Evolutionary conservation across 92 coral and sea anemone species (phyloP).

Genomic region (Desmophyllum pertusum): DNA sequence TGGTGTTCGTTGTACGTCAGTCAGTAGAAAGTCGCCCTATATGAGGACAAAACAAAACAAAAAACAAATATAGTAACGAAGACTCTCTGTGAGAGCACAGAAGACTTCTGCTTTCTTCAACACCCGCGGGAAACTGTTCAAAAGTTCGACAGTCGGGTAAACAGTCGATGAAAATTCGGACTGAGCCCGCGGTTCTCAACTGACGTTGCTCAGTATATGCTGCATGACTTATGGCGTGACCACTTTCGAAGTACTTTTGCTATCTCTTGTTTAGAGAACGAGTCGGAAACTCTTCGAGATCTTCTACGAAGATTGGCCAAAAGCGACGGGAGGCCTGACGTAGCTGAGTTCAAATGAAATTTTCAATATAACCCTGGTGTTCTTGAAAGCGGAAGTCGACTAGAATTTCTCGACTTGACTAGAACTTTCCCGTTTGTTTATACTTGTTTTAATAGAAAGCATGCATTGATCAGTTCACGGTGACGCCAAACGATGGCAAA

Average conservation of each 20-base stretch:
- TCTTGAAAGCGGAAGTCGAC: background rate
- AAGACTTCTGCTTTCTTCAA: background rate
- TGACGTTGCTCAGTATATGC: background rate
- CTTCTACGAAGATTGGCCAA: background rate
- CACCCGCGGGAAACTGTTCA: background rate
- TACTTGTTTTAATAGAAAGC: background rate
- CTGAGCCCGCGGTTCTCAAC: too few species aligned
- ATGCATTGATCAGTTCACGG: background rate
- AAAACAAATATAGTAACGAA: background rate
- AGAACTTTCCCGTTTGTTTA: background rate
- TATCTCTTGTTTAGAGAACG: background rate
- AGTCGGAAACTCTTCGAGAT: background rate
- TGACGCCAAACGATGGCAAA: background rate
- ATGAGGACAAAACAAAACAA: background rate
- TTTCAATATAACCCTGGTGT: background rate
- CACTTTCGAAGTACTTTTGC: background rate
- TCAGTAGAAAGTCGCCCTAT: too few species aligned
- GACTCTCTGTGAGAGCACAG: background rate
- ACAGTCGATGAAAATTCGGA: background rate
- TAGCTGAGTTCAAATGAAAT: background rate
- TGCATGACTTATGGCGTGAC: background rate
- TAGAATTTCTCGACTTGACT: background rate
- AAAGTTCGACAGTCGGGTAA: background rate
- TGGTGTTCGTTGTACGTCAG: too few species aligned
- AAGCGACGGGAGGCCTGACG: background rate